Evolutionary conservation across 2,888 invertebrate genomes (phyloP).

Genomic region (Mylabris sibirica): DNA sequence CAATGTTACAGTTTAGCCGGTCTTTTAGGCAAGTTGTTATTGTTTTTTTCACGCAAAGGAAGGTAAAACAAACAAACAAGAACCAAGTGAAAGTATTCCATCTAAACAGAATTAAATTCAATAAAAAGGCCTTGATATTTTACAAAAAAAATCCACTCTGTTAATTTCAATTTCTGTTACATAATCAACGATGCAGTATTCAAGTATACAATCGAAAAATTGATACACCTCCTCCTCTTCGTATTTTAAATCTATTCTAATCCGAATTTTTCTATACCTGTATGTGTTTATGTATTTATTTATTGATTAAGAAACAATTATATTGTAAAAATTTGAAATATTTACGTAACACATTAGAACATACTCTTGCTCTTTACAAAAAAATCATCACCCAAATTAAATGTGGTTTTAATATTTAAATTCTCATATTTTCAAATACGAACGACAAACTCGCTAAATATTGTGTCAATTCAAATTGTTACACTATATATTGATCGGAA

Average conservation of each 20-base stretch:
- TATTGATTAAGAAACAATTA: neutral
- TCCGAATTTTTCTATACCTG: neutral
- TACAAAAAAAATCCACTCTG: neutral
- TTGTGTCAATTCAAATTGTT: too few species aligned
- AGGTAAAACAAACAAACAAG: neutral
- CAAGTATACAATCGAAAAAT: neutral
- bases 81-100: neutral
- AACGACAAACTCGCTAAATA: too few species aligned
- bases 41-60: too few species aligned
- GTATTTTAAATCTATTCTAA: neutral
- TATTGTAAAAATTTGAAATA: neutral
- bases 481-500: conserved; percentile 1
- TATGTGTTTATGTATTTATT: neutral
- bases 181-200: neutral
- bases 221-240: neutral
- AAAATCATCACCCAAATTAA: too few species aligned
- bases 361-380: too few species aligned
- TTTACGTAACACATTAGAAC: neutral
- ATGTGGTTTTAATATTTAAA: too few species aligned
- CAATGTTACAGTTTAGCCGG: too few species aligned
- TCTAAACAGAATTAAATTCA: neutral
- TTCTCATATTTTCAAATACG: too few species aligned
- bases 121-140: conserved; percentile 6
- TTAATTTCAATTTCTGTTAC: neutral
- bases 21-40: too few species aligned